Percentiles rank a stretch among this genome's conserved stretches.
Conservation (phyloP, 2,888 invertebrate species). For the Branchipolynoe longqiensis region DNA sequence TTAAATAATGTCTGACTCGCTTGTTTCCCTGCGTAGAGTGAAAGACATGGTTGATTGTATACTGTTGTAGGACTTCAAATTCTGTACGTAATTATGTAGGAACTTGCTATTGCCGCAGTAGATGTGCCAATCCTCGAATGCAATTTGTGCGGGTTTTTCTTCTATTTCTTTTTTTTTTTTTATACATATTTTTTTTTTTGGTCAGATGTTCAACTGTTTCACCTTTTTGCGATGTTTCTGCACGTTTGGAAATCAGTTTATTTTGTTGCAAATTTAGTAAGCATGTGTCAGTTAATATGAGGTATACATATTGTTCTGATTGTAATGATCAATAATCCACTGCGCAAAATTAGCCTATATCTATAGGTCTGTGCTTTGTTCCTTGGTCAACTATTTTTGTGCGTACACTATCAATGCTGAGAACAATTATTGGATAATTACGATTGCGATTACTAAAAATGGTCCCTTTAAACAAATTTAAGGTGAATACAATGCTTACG, state of each 20-base stretch:
- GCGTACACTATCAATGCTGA: not conserved
- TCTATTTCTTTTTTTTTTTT: not conserved
- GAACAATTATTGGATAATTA: too few relatives aligned
- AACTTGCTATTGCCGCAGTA: not conserved
- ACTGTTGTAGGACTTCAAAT: too few relatives aligned
- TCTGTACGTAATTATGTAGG: not conserved
- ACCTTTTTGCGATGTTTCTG: constrained; percentile 5
- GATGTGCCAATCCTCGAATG: not conserved
- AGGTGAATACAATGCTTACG: constrained; percentile 6
- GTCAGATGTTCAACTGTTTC: not conserved
- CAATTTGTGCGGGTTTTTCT: not conserved
- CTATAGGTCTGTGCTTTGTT: too few relatives aligned
- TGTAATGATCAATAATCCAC: not conserved
- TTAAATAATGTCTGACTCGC: too few relatives aligned
- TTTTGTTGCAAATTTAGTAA: not conserved
- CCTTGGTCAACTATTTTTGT: too few relatives aligned
- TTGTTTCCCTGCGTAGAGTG: too few relatives aligned
- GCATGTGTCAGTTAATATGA: not conserved
- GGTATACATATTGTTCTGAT: constrained; percentile 7
- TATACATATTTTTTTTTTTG: too few relatives aligned
- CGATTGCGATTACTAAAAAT: too few relatives aligned
- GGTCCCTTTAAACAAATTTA: too few relatives aligned
- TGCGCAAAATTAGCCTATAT: too few relatives aligned
- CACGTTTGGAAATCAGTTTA: constrained; percentile 21
- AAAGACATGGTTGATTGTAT: not conserved